Evolutionary conservation across 2,797 vertebrate species (phyloP).

Genomic region (Pipistrellus kuhlii): DNA sequence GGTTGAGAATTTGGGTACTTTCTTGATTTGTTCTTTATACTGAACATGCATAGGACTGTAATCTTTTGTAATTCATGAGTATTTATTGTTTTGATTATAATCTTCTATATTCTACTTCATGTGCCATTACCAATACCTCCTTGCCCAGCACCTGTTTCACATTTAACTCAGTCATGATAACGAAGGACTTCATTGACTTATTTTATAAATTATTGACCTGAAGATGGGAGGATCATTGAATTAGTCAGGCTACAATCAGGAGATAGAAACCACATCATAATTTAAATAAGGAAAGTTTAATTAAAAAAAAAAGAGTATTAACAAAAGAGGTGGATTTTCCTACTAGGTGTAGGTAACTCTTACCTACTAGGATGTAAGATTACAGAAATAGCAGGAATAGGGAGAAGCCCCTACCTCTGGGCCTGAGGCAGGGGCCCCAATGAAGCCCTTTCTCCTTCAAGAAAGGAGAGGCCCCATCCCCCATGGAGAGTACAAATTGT

Average conservation of each 20-base stretch:
- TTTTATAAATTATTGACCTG: background rate
- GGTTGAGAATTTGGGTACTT: background rate
- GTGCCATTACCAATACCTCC: background rate
- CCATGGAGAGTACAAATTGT: background rate
- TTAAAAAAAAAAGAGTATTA: background rate
- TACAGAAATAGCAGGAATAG: background rate
- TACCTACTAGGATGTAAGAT: background rate
- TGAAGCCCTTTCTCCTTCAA: background rate
- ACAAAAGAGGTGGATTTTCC: background rate
- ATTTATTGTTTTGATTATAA: constrained; percentile 10
- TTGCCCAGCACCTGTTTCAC: background rate
- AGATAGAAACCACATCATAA: constrained; percentile 21
- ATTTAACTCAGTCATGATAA: constrained; percentile 14
- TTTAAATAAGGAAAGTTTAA: constrained; percentile 25
- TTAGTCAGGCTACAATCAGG: background rate
- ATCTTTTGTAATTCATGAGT: constrained; percentile 15
- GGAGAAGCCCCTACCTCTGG: background rate
- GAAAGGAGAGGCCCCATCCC: background rate
- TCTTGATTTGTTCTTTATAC: constrained; percentile 13
- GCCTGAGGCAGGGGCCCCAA: background rate
- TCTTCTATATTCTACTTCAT: constrained; percentile 15
- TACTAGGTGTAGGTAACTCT: background rate
- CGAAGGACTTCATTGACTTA: constrained; percentile 28
- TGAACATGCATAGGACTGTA: background rate
- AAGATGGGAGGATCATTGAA: background rate